A percentile compares a stretch with the other conserved stretches of the same genome.
phyloP scores from a whole-genome alignment of 2,888 invertebrate genomes.

The Tetrapedia diversipes region DNA sequence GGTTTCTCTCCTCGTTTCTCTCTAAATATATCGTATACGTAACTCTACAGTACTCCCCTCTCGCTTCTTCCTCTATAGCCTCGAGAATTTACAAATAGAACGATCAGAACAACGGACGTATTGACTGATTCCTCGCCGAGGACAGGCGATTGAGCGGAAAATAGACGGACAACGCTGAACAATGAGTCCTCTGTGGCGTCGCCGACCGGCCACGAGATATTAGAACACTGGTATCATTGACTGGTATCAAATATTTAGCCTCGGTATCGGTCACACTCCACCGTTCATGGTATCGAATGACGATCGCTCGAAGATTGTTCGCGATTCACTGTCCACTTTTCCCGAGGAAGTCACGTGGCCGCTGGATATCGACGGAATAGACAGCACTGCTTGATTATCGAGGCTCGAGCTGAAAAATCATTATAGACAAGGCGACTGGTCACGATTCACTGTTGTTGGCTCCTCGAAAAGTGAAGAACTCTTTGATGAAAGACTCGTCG shows the following conservation, averaged over 20 bases:
- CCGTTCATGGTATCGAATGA: background rate
- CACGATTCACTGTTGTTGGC: conserved; percentile 8
- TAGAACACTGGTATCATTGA: conserved; percentile 18
- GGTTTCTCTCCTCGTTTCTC: background rate
- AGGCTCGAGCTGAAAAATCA: conserved; percentile 6
- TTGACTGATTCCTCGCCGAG: conserved; percentile 27
- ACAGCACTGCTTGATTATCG: conserved; percentile 13
- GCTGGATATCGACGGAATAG: conserved; percentile 5
- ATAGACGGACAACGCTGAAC: conserved; percentile 2
- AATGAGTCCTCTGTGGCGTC: conserved; percentile 17
- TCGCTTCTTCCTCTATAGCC: background rate
- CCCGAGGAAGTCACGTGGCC: background rate
- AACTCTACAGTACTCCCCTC: no score
- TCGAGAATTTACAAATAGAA: background rate
- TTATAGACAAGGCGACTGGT: background rate
- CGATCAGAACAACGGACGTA: conserved; percentile 41
- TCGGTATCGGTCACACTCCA: background rate
- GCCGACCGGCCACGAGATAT: conserved; percentile 20
- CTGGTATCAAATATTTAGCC: background rate
- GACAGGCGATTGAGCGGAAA: conserved; percentile 53
- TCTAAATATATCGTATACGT: no score
- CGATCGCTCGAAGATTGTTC: background rate
- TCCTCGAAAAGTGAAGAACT: no score
- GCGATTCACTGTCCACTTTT: conserved; percentile 3
- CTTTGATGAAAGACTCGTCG: no score